Evolutionary conservation across 2,797 vertebrate genomes (phyloP), one percentile per base, ranked within the genome.

Genomic region (Siniperca obscura): DNA sequence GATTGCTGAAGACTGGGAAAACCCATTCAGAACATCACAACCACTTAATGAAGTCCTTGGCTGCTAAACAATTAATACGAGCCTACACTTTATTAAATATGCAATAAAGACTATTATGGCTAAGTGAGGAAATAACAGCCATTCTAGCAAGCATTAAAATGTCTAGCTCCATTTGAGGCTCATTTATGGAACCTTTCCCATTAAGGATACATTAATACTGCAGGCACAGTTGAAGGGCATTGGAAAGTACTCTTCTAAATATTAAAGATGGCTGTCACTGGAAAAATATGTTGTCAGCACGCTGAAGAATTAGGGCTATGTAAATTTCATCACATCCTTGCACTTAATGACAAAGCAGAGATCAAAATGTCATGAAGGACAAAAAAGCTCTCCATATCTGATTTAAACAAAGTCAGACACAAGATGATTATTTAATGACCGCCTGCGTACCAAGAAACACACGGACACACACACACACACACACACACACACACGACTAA

Each of bases 161-260:
- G 92, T 93, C 94, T 90, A 86, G 90, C 92, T 95, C 90, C 88
- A 94, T 96, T 93, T 94, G 91, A 93, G 93, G 76, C 91, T 93
- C 91, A 88, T 95, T 96, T 94, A 94, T 93, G 90, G 91, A 93
- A 87, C 86, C 90, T 89, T 87, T 93, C 87, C 91, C 93, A 95
- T 96, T 95, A 95, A 93, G 92, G 86, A 89, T 92, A 89, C 93
- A 95, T 96, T 95, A 95, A 96, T 95, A 96, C 94, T 94, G 91
- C 93, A 95, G 91, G 93, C 93, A 89, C 91, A 94, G 91, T 93
- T 95, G 94, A 96, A 96, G 95, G 95, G 92, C 95, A 94, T 88
- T 90, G 93, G 90, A 87, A 95, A 94, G 93, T 91, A 91, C 86
- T 93, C 91, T 91, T 94, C 93, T 95, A 95, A 95, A 96, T 96